These are phyloP conservation scores for Muscicapa adusta DNA, from an alignment of 2,113 vertebrate genomes.

Conservation along the genomic window DNA sequence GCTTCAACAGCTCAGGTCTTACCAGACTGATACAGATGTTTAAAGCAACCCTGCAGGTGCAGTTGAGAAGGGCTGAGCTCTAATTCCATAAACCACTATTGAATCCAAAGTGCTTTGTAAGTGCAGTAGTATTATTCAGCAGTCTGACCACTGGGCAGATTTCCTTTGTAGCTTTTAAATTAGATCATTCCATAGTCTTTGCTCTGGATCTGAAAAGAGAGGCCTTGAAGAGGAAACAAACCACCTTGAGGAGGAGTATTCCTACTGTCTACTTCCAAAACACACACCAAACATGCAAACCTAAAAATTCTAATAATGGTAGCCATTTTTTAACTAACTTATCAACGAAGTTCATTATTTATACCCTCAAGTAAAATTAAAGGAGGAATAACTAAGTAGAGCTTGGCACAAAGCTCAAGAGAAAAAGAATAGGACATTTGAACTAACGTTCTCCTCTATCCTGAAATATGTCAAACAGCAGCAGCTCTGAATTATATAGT, in stretches of 20 bases:
- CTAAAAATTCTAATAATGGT: not conserved
- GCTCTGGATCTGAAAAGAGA: slow-evolving; percentile 17
- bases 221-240: not conserved
- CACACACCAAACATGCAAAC: not conserved
- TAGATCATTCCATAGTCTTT: not conserved
- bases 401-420: not conserved
- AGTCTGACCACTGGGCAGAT: not conserved
- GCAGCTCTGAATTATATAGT: not conserved
- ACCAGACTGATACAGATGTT: not conserved
- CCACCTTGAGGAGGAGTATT: not conserved
- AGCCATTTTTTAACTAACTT: not conserved
- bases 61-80: not conserved
- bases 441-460: not conserved
- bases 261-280: not conserved
- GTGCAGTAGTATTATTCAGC: not conserved
- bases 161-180: slow-evolving; percentile 4
- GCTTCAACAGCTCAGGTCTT: slow-evolving; percentile 12
- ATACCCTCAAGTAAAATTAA: not conserved
- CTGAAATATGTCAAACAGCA: not conserved
- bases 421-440: not conserved
- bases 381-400: not conserved
- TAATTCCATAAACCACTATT: slow-evolving; percentile 3
- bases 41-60: not conserved
- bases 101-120: slow-evolving; percentile 12
- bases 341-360: not conserved